Base-by-base conservation (phyloP, 2,888 invertebrate genomes). In the Cosmorhoe ocellata region DNA sequence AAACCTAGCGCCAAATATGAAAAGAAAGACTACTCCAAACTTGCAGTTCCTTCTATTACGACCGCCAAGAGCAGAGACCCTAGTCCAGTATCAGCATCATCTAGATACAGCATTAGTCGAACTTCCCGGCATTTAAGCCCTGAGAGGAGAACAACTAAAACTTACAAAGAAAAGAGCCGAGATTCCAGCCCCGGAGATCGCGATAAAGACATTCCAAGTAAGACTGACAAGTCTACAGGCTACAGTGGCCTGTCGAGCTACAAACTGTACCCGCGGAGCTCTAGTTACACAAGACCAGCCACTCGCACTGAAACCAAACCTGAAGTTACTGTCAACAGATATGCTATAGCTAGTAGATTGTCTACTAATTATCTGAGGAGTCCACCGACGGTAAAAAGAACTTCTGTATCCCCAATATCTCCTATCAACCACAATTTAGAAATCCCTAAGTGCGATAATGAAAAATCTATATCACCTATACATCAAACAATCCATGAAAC, bases 171-270 rank as follows among this genome's bases (percentile, higher is more conserved):
- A 51, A 88, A 86, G 76, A 81, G 71, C 37, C 86, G 92, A 59
- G 93, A 93, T 69, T 85, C 91, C 9, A 93, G 92, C 69, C 91
- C 92, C 53, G 74, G 79, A 59, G 91, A 87, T 69, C 88, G 84
- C 63, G 90, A 88, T 66, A 91, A 86, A 86, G 85, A 90, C 89
- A 90, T 90, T 90, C 89, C 90, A 84, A 88, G 74, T 67, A 90
- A 90, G 86, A 88, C 90, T 84, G 90, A 90, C 66, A 91, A 91
- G 76, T 84, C 91, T 73, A 71, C 89, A 65, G 81, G 88, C 63
- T 91, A 91, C 57, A 91, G 82, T 66, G 78, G 81, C 71, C 73
- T 90, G 71, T 83, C 90, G 51, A 90, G 79, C 65, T 90, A 90
- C 65, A 90, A 92, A 74, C 69, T 92, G 32, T 92, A 92, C 66